These are phyloP conservation scores for Raja brachyura DNA, from an alignment of 2,113 vertebrate genomes.

Conservation along the genomic window DNA sequence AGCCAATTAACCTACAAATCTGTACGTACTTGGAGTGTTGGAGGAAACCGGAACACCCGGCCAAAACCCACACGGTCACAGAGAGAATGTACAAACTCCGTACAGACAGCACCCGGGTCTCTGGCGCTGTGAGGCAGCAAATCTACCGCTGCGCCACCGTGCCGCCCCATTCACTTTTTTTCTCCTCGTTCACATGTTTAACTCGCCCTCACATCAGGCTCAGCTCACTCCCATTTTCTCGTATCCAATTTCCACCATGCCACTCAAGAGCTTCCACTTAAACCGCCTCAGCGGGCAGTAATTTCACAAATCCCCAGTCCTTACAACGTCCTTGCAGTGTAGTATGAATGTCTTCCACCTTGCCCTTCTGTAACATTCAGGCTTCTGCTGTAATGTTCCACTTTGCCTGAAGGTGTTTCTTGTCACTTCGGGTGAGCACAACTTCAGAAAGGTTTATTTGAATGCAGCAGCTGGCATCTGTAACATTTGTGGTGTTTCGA, in stretches of 20 bases:
- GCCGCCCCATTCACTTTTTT: background rate
- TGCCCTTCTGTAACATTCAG: background rate
- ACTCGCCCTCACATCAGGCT: background rate
- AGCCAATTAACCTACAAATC: too few species aligned
- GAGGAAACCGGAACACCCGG: too few species aligned
- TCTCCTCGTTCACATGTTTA: background rate
- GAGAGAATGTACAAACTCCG: too few species aligned
- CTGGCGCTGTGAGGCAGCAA: too few species aligned
- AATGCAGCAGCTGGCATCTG: conserved; percentile 12
- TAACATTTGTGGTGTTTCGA: background rate
- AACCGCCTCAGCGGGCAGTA: too few species aligned
- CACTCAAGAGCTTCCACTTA: background rate
- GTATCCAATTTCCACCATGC: background rate
- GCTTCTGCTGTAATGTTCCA: background rate
- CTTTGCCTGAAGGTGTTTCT: background rate
- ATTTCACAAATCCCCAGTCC: background rate
- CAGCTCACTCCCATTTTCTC: background rate
- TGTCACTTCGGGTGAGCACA: background rate
- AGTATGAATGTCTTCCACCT: background rate
- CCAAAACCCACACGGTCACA: too few species aligned
- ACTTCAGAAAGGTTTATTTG: background rate
- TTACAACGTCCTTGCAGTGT: background rate
- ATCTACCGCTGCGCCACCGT: too few species aligned
- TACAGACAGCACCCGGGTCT: too few species aligned
- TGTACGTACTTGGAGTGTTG: too few species aligned